Base-by-base conservation (phyloP, 1,140 invertebrate species). In the Melanaphis sacchari region DNA sequence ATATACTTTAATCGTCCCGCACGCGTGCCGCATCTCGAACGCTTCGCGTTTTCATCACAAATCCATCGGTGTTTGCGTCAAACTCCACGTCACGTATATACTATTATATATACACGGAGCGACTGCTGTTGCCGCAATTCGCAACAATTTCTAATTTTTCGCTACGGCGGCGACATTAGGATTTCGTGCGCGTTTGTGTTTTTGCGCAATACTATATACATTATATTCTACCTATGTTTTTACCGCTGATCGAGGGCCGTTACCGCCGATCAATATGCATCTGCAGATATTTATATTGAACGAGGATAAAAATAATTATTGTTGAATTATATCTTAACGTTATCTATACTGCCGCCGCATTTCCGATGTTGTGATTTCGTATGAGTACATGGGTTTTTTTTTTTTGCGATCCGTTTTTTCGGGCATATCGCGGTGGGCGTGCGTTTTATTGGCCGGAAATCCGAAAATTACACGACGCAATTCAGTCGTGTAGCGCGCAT, bases 371-470 rank as follows among this genome's bases (percentile, higher is more conserved):
- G 59, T n/a, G 18, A n/a, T 21, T 18, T 76, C 18, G 6, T n/a
- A 6, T 26, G 6, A 15, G 59, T 24, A 6, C n/a, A 9, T 21
- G 7, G n/a, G 76, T 85, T 36, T 46, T 22, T 46, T 8, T 8
- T 84, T 87, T 87, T 87, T 43, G 84, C 84, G 41, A 41, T 85
- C 31, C 43, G 85, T 87, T 21, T 87, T 36, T 31, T 49, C 31
- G 31, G 3, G n/a, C 6, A 8, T 26, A 85, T 24, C 5, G 31
- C 36, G 15, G 90, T 82, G 91, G 66, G 91, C n/a, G 76, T 49
- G n/a, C 46, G 43, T 52, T 81, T 82, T 92, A 82, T 92, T 92
- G 66, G 91, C 91, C 91, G 91, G 91, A 92, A 81, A 92, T 92
- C 43, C 66, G 66, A 92, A 92, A 82, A 92, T 92, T 81, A 36